Conservation (phyloP, 1,140 invertebrate genomes). For the Theocolax elegans region DNA sequence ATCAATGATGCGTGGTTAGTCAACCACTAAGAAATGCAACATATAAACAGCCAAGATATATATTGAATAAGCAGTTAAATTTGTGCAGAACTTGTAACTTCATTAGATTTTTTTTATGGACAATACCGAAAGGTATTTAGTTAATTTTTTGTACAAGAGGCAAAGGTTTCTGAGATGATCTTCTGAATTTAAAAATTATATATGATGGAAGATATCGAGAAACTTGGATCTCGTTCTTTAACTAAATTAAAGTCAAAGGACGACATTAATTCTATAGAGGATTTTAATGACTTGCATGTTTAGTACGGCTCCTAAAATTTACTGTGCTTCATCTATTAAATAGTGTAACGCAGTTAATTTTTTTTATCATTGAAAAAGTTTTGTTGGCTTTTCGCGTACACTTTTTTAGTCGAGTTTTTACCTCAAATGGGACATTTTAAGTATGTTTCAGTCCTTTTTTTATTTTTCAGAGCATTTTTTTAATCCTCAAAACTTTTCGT, state of each 20-base stretch:
- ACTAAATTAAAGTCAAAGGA: constrained; percentile 25
- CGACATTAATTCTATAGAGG: constrained; percentile 18
- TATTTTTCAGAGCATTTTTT: constrained; percentile 18
- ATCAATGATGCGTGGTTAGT: constrained; percentile 28
- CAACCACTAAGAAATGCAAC: constrained; percentile 34
- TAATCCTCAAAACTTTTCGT: constrained; percentile 28
- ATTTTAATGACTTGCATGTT: constrained; percentile 35
- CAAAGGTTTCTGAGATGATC: constrained; percentile 41
- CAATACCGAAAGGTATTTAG: constrained; percentile 35
- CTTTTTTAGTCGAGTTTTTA: constrained; percentile 17
- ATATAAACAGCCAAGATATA: constrained; percentile 26
- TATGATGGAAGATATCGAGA: constrained; percentile 34
- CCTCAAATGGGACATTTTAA: constrained; percentile 21
- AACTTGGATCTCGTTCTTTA: constrained; percentile 35
- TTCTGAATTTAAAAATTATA: constrained; percentile 21
- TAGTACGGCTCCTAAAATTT: constrained; percentile 31
- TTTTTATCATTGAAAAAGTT: constrained; percentile 15
- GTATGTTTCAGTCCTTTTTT: constrained; percentile 9
- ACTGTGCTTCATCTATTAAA: constrained; percentile 21
- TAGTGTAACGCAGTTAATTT: constrained; percentile 22
- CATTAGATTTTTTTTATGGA: constrained; percentile 37
- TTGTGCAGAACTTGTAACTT: constrained; percentile 14
- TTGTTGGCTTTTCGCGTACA: constrained; percentile 1
- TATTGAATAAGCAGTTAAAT: constrained; percentile 35
- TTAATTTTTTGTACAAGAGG: constrained; percentile 41